Percentiles rank a stretch among this genome's conserved stretches.
phyloP scores from a whole-genome alignment of 1,140 invertebrate genomes.

The Apis cerana region DNA sequence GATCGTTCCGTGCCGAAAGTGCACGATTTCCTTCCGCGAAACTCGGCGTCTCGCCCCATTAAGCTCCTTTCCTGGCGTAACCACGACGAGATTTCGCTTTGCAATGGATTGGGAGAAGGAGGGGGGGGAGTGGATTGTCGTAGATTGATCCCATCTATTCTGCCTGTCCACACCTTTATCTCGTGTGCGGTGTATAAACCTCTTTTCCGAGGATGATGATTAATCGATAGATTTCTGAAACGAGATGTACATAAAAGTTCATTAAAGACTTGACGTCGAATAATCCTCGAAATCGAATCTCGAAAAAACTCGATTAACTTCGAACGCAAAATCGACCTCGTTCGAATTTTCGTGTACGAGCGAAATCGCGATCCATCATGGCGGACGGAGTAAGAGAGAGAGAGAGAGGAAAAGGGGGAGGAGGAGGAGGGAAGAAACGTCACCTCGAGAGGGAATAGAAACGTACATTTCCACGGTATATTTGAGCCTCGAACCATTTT shows the following conservation, averaged over 20 bases:
- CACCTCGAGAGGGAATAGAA: constrained; percentile 6
- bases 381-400: neutral
- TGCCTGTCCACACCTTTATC: neutral
- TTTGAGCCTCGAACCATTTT: constrained; percentile 12
- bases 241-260: too few species aligned
- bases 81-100: too few species aligned
- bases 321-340: too few species aligned
- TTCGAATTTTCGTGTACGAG: neutral
- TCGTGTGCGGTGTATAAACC: neutral
- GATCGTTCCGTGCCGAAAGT: constrained; percentile 23
- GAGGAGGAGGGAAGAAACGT: neutral
- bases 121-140: too few species aligned
- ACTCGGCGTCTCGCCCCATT: neutral
- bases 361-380: neutral
- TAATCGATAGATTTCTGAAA: neutral
- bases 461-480: neutral
- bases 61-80: neutral
- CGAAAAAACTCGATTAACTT: too few species aligned
- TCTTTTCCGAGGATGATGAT: neutral
- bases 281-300: too few species aligned
- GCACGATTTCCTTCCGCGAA: constrained; percentile 30
- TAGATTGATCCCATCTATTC: neutral
- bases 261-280: too few species aligned
- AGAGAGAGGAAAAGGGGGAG: neutral
- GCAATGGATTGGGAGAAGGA: too few species aligned